Conservation (phyloP, 2,113 vertebrate genomes). For the Fregetta grallaria region DNA sequence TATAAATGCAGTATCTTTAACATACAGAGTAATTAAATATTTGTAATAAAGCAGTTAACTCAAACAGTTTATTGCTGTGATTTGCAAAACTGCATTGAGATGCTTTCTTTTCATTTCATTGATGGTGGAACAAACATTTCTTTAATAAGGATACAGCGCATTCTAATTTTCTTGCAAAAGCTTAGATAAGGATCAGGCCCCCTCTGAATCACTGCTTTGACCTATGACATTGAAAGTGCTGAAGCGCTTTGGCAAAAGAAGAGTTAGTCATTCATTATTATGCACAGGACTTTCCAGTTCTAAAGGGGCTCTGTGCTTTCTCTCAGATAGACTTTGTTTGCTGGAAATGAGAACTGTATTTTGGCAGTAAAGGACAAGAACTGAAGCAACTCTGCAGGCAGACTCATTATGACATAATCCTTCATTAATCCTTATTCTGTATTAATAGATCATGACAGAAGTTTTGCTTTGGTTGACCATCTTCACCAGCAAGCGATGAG, state of each 20-base stretch:
- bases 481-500: slow-evolving; percentile 58
- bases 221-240: slow-evolving; percentile 86
- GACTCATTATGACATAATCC: slow-evolving; percentile 88
- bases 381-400: slow-evolving; percentile 78
- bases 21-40: slow-evolving; percentile 75
- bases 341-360: slow-evolving; percentile 88
- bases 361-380: slow-evolving; percentile 84
- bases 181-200: slow-evolving; percentile 88
- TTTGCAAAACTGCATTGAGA: slow-evolving; percentile 78
- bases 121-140: slow-evolving; percentile 89
- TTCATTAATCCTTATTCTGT: slow-evolving; percentile 84
- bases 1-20: slow-evolving; percentile 67
- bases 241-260: slow-evolving; percentile 81
- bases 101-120: slow-evolving; percentile 79
- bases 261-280: slow-evolving; percentile 88
- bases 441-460: slow-evolving; percentile 84
- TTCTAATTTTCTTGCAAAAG: slow-evolving; percentile 84
- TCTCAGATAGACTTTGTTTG: slow-evolving; percentile 91
- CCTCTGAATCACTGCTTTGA: slow-evolving; percentile 85
- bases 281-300: slow-evolving; percentile 82
- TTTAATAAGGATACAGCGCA: slow-evolving; percentile 86
- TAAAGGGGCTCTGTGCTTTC: slow-evolving; percentile 82
- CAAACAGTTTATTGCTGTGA: slow-evolving; percentile 72
- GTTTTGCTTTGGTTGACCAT: slow-evolving; percentile 76
- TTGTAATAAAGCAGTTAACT: slow-evolving; percentile 79